Evolutionary conservation across 1,140 invertebrate genomes (phyloP).

Genomic region (Drosophila punjabiensis): DNA sequence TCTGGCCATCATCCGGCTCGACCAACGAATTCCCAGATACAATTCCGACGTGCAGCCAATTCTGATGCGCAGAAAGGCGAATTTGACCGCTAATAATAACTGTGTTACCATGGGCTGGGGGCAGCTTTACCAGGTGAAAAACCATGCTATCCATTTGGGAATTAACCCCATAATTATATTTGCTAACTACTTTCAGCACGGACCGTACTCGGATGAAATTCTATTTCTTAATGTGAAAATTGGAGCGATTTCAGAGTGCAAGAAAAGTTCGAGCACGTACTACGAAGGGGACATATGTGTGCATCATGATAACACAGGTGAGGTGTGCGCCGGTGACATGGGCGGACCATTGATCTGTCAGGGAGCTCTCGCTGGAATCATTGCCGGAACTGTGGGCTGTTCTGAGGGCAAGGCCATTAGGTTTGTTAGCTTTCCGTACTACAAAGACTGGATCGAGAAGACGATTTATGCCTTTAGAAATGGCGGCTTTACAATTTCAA

Average conservation of each 20-base stretch:
- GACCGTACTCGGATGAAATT: conserved; percentile 56
- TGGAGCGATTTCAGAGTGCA: not conserved
- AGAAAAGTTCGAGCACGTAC: not conserved
- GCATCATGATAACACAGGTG: not conserved
- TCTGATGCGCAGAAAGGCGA: not conserved
- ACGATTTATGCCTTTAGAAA: not conserved
- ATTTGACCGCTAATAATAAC: not conserved
- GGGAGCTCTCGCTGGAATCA: conserved; percentile 37
- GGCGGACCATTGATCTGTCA: conserved; percentile 57
- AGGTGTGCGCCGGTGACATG: conserved; percentile 60
- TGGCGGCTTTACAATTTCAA: not conserved
- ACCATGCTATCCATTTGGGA: not conserved
- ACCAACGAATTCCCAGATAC: conserved; percentile 21
- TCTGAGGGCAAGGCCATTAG: conserved; percentile 28
- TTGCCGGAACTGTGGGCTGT: conserved; percentile 36
- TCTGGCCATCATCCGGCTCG: conserved; percentile 45
- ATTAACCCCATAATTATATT: not conserved
- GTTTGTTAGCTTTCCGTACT: conserved; percentile 33
- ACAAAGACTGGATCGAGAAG: conserved; percentile 23
- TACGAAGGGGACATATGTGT: conserved; percentile 23
- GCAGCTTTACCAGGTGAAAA: conserved; percentile 53
- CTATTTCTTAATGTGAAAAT: conserved; percentile 45
- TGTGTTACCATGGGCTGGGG: conserved; percentile 66
- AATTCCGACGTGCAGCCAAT: conserved; percentile 33
- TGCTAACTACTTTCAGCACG: conserved; percentile 38